These are phyloP conservation scores for Drosophila leontia DNA, from an alignment of 1,140 invertebrate genomes.

Conservation along the genomic window DNA sequence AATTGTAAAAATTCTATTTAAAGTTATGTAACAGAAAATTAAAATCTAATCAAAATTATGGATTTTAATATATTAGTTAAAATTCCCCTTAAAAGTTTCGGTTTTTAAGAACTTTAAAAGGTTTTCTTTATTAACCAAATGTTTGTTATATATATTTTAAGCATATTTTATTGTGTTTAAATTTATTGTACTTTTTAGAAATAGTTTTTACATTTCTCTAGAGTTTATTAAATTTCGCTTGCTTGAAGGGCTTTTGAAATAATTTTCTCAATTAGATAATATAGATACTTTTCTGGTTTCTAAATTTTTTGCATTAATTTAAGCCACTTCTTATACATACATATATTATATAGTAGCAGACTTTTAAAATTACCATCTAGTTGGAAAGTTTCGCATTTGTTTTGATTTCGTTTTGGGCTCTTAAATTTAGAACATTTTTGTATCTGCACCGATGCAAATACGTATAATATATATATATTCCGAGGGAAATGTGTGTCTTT, in stretches of 20 bases:
- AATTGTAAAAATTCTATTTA: no score
- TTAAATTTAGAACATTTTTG: conserved; percentile 49
- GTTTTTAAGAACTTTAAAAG: no score
- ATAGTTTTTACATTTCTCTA: neutral
- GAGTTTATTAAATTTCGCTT: neutral
- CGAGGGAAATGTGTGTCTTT: neutral
- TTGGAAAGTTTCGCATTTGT: conserved; percentile 26
- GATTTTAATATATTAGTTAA: no score
- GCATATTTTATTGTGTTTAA: no score
- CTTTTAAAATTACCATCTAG: conserved; percentile 11
- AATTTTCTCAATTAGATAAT: neutral
- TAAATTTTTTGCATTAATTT: neutral
- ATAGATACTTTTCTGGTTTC: neutral
- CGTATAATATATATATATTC: conserved; percentile 4
- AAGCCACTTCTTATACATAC: neutral
- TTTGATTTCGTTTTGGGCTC: conserved; percentile 42
- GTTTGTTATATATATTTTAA: no score
- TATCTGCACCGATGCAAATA: conserved; percentile 31
- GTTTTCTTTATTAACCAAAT: no score
- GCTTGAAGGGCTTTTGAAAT: neutral
- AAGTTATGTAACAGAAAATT: no score
- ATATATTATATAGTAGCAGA: conserved; percentile 2
- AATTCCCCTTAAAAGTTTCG: no score
- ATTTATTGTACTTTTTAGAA: neutral
- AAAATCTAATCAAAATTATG: no score